Evolutionary conservation across 1,140 invertebrate genomes (phyloP).

Genomic region (Zaprionus capensis): DNA sequence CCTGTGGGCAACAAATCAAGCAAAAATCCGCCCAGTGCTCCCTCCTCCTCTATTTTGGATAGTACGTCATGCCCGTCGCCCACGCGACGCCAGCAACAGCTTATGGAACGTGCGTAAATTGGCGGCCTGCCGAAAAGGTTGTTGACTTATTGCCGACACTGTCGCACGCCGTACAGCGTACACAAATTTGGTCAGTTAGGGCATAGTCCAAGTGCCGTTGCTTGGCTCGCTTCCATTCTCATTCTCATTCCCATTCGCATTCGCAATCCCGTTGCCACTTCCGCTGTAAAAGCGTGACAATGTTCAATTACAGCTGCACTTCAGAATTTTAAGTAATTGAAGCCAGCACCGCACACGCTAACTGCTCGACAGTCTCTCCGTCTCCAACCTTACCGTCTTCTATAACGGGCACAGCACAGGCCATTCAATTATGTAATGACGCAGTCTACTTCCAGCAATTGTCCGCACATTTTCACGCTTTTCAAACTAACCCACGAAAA

Average conservation of each 20-base stretch:
- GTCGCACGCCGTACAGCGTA: slow-evolving; percentile 22
- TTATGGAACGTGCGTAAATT: slow-evolving; percentile 76
- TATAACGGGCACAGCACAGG: slow-evolving; percentile 33
- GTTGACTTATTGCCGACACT: slow-evolving; percentile 69
- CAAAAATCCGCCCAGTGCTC: not conserved
- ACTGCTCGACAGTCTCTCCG: slow-evolving; percentile 32
- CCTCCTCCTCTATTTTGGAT: not conserved
- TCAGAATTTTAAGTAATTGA: slow-evolving; percentile 82
- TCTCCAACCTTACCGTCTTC: slow-evolving; percentile 25
- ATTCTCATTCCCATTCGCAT: slow-evolving; percentile 18
- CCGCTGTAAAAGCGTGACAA: slow-evolving; percentile 72
- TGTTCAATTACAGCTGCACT: slow-evolving; percentile 77
- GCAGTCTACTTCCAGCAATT: slow-evolving; percentile 44
- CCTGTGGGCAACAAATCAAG: slow-evolving; percentile 41
- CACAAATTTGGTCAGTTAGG: slow-evolving; percentile 42
- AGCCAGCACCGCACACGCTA: slow-evolving; percentile 62
- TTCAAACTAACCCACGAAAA: slow-evolving; percentile 37
- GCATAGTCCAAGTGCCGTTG: slow-evolving; percentile 60
- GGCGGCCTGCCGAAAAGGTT: slow-evolving; percentile 73
- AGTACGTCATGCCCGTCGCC: slow-evolving; percentile 28
- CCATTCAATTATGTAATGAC: slow-evolving; percentile 78
- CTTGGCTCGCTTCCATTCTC: slow-evolving; percentile 17
- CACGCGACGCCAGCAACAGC: slow-evolving; percentile 56
- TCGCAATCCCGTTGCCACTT: slow-evolving; percentile 52
- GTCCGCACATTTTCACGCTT: slow-evolving; percentile 72